Base-by-base conservation (phyloP, 2,797 vertebrate genomes). In the Phrynocephalus guinanensis region DNA sequence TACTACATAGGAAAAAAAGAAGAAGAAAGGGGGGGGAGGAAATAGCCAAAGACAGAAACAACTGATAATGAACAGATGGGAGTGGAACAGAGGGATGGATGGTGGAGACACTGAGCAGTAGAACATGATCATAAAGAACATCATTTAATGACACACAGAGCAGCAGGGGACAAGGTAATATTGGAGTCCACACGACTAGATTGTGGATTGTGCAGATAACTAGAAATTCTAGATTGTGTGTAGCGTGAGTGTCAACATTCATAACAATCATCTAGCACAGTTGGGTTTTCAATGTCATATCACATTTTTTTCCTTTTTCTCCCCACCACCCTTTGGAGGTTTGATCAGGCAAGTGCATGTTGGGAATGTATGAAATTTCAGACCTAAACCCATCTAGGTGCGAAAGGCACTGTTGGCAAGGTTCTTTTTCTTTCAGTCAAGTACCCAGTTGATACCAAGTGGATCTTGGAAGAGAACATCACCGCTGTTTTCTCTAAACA, bases 401-500 rank as follows among this genome's bases (percentile, higher is more conserved):
- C 3, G 9, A 6, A 13, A 75, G 70, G 71, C 89, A 91, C 84
- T 75, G 8, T 60, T 86, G 13, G 26, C 18, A 0, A 75, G 52
- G 28, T 88, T 84, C 22, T 30, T 0, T 0, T 50, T 50, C 38
- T 84, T 91, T 91, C 72, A 9, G 3, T 18, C 18, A 8, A 93
- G 83, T 50, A n/a, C 80, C 75, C 90, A 93, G 92, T 88, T 93
- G 91, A 93, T 79, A 5, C 6, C 73, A 83, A 93, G 85, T 28
- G 72, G 56, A 79, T 2, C 85, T 87, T 90, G 90, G 30, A 86
- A 78, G 48, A 82, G 83, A 20, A 88, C 67, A 88, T 68, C 80
- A 89, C 3, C 86, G 71, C 86, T 93, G 79, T 92, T 95, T 94
- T 87, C 92, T 94, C 91, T 93, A 95, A 95, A 95, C 91, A 95